Evolutionary conservation across 2,888 invertebrate species (phyloP).

Genomic region (Drosophila melanosoma): DNA sequence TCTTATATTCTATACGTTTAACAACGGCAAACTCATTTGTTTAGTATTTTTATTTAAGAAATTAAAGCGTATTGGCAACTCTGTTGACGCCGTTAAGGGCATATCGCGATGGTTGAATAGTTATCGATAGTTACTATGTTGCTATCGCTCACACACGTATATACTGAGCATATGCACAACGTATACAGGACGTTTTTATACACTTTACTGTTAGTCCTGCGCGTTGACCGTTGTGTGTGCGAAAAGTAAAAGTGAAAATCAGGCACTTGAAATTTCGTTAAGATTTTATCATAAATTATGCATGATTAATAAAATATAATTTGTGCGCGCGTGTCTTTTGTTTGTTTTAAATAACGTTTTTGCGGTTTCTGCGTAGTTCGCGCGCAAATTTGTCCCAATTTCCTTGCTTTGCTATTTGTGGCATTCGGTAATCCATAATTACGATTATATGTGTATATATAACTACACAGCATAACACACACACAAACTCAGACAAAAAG

Average conservation of each 20-base stretch:
- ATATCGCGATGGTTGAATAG: slow-evolving; percentile 13
- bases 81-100: not conserved
- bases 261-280: slow-evolving; percentile 65
- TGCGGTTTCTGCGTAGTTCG: slow-evolving; percentile 7
- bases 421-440: slow-evolving; percentile 73
- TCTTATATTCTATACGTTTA: not conserved
- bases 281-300: slow-evolving; percentile 67
- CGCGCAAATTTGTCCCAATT: slow-evolving; percentile 21
- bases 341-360: slow-evolving; percentile 39
- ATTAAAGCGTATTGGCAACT: slow-evolving; percentile 40
- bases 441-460: slow-evolving; percentile 42
- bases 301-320: slow-evolving; percentile 48
- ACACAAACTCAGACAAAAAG: slow-evolving; percentile 23
- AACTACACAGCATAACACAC: slow-evolving; percentile 30
- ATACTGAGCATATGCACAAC: slow-evolving; percentile 4
- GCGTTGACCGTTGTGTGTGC: slow-evolving; percentile 48
- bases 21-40: not conserved
- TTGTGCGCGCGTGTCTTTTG: slow-evolving; percentile 25
- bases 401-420: slow-evolving; percentile 27
- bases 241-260: slow-evolving; percentile 78
- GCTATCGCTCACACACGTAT: slow-evolving; percentile 12
- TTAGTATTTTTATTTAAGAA: slow-evolving; percentile 5
- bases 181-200: slow-evolving; percentile 41
- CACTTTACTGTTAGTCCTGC: slow-evolving; percentile 62
- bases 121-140: slow-evolving; percentile 20